phyloP scores from a whole-genome alignment of 2,888 invertebrate species.

The Heliconius sara region DNA sequence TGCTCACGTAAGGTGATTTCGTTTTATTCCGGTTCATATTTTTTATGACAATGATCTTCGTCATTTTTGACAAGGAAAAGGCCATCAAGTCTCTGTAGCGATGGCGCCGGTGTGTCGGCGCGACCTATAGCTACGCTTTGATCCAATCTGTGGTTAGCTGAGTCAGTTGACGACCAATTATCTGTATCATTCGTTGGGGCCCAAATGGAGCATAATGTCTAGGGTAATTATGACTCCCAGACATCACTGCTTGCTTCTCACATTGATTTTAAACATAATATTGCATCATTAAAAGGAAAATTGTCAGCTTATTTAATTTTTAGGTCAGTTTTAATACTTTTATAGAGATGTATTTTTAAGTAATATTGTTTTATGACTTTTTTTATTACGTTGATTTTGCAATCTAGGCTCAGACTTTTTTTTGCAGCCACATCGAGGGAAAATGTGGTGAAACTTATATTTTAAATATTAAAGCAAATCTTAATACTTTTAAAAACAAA shows the following conservation, averaged over 20 bases:
- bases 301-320: not conserved
- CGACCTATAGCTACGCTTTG: constrained; percentile 67
- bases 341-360: not conserved
- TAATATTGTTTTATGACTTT: not conserved
- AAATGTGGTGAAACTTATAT: too few species aligned
- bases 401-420: too few species aligned
- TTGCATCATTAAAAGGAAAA: constrained; percentile 4
- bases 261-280: constrained; percentile 16
- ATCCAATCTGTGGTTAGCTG: constrained; percentile 72
- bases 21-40: constrained; percentile 73
- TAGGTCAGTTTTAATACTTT: not conserved
- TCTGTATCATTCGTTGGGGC: constrained; percentile 80
- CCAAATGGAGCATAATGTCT: constrained; percentile 83
- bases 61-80: constrained; percentile 84
- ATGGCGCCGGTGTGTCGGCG: constrained; percentile 77
- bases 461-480: too few species aligned
- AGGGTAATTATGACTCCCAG: constrained; percentile 81
- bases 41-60: constrained; percentile 81
- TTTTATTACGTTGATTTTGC: too few species aligned
- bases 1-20: constrained; percentile 76
- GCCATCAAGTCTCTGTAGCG: constrained; percentile 81
- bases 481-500: too few species aligned
- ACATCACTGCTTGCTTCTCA: constrained; percentile 48
- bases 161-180: constrained; percentile 81
- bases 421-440: too few species aligned